Base-by-base conservation (phyloP, 1,140 invertebrate genomes). In the Chymomyza costata region DNA sequence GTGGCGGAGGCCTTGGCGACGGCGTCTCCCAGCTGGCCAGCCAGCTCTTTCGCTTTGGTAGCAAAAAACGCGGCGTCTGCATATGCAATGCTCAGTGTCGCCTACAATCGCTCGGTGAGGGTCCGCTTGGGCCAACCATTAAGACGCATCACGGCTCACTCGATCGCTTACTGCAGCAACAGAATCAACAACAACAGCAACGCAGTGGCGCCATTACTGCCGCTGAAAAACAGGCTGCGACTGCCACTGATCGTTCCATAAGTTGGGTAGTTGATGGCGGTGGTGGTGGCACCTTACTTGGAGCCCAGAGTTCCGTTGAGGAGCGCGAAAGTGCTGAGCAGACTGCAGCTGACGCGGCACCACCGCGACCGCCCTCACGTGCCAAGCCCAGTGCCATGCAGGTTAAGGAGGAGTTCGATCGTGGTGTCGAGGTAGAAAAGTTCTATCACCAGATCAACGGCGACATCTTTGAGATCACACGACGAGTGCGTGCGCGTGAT, bases 401-500 rank as follows among this genome's bases (percentile, higher is more conserved):
- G 19, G 83, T 63, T 7, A 69, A 73, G 15, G 80, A 85, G 41
- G 76, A 85, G 18, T 85, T 85, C 46, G 83, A 85, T 43, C 76
- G 80, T 0, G 83, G 83, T 35, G 81, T 85, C 1, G 83, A 84
- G 45, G 82, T 84, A 28, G 84, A 85, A 34, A 85, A 84, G 34
- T 85, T 85, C 64, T 85, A 85, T 63, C 84, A 85, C 43, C 84
- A 85, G 50, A 85, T 85, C 40, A 85, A 85, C 13, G 84, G 84
- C 2, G 82, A 85, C 28, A 85, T 85, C 32, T 85, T 84, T 28
- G 84, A 85, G 39, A 85, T 85, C n/a, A 85, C 82, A 1, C 59
- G 84, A 0, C 44, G 84, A 0, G 84, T 85, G 13, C 53, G 83
- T 2, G 83, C 83, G 0, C 57, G 80, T 6, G 73, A 85, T 21